Base-by-base conservation (phyloP, 2,113 vertebrate genomes). In the Cyphomyrus plagiostoma region DNA sequence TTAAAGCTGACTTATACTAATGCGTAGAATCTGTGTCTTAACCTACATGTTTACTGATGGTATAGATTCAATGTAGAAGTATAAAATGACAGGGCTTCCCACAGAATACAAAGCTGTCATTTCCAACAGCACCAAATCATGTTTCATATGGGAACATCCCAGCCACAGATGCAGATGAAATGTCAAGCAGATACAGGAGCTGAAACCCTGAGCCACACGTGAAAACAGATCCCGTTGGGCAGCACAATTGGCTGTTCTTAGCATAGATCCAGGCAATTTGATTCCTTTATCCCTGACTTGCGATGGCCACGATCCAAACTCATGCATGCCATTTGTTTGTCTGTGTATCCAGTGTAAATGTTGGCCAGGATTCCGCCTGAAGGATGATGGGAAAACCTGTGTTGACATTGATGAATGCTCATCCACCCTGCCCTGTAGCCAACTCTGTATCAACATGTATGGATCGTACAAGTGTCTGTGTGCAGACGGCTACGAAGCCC, bases 291-390 rank as follows among this genome's bases (percentile, higher is more conserved):
- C 19, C 17, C 11, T 39, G 62, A 26, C 21, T 23, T 50, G 17
- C 10, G 26, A 83, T 42, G 66, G 80, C 45, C 26, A 30, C 3
- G 49, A 10, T n/a, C 74, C 23, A 56, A 62, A 17, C 50, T 58
- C 66, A 86, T 86, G 56, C 21, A 4, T 48, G 23, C 42, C n/a
- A 89, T 87, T 90, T 87, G 86, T 62, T 26, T 92, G 89, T 91
- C 94, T 91, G 9, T 91, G 91, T 94, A 91, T 89, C 66, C 92
- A 99, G 98, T 99, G 98, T 93, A 98, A 98, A 92, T 99, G 98
- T 93, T 99, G 98, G 98, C 98, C 98, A 92, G 98, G 98, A 92
- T 99, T 99, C 91, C 94, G 95, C 89, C 95, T 99, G 93, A 99
- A 99, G 93, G 96, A 98, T 90, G 98, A 99, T 92, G 98, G 98